Evolutionary conservation across 2,888 invertebrate species (phyloP), one percentile per base, ranked within the genome.

Genomic region (Spilosoma lubricipeda): DNA sequence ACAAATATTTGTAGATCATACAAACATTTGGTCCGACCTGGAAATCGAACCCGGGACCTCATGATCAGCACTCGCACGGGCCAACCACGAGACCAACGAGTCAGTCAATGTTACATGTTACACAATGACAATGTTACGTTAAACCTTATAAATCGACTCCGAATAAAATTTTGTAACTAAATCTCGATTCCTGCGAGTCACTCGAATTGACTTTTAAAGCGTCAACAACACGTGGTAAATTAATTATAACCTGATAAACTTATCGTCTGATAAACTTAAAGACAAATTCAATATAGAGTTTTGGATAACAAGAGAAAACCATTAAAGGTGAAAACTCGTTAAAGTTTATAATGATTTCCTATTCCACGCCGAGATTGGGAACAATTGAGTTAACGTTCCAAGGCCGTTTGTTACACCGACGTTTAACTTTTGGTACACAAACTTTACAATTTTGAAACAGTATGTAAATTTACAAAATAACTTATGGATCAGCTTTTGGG

Each of bases 301-400:
- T 56, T 20, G 33, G 48, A 67, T 73, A 67, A 82, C 71, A 75
- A 74, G 65, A 20, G 33, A 79, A 71, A 80, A 77, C 74, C 82
- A 86, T 87, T 88, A 84, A 82, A 85, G 77, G 77, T 65, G 76
- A 80, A 90, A 89, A 70, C 86, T 89, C 87, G 86, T 90, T 90
- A 86, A 87, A 91, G 83, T 89, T 89, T 85, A 79, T 88, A 90
- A 91, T 88, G 86, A 88, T 90, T 88, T 89, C 83, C 81, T 80
- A 79, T 81, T 83, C 71, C 75, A 73, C 74, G 71, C 73, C 75
- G 77, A 82, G 84, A 86, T 87, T 82, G 85, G 70, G 80, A 86
- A 84, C 84, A 83, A 85, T 72, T 72, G 73, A 77, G 80, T 82
- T 73, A 73, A 76, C 70, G 56, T 74, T 64, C 42, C 67, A 75